A percentile compares a stretch with the other conserved stretches of the same genome.
These are phyloP conservation scores for Vandiemenella viatica DNA, from an alignment of 2,888 invertebrate species.

Conservation along the genomic window DNA sequence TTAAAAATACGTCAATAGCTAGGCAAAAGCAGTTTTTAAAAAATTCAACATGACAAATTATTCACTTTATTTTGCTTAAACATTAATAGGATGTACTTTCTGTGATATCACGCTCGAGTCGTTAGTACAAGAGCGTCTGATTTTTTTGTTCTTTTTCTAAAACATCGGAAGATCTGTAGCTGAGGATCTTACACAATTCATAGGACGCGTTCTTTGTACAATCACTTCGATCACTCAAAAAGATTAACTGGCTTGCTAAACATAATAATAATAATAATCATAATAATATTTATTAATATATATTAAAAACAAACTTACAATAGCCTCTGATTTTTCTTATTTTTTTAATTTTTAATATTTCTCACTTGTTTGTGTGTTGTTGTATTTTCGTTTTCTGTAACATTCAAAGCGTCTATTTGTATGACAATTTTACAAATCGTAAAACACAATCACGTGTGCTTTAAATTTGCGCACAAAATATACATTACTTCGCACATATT, in stretches of 20 bases:
- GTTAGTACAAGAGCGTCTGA: not conserved
- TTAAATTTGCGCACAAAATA: slow-evolving; percentile 12
- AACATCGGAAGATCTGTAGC: not conserved
- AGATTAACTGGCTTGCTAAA: not conserved
- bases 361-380: slow-evolving; percentile 2
- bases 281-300: slow-evolving; percentile 10
- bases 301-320: slow-evolving; percentile 11
- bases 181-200: not conserved
- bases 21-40: slow-evolving; percentile 15
- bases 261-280: slow-evolving; percentile 3
- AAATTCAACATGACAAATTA: slow-evolving; percentile 17
- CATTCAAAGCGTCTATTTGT: slow-evolving; percentile 18
- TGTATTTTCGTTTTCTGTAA: slow-evolving; percentile 9
- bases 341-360: not conserved
- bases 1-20: slow-evolving; percentile 15
- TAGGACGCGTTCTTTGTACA: slow-evolving; percentile 3
- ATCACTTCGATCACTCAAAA: slow-evolving; percentile 3
- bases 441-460: slow-evolving; percentile 14
- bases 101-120: not conserved
- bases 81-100: not conserved
- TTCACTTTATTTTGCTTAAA: slow-evolving; percentile 2
- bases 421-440: slow-evolving; percentile 16
- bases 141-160: not conserved
- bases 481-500: slow-evolving; percentile 11
- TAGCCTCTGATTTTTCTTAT: slow-evolving; percentile 8